These are phyloP conservation scores for Cettia cetti DNA, from an alignment of 2,113 vertebrate genomes.

Conservation along the genomic window DNA sequence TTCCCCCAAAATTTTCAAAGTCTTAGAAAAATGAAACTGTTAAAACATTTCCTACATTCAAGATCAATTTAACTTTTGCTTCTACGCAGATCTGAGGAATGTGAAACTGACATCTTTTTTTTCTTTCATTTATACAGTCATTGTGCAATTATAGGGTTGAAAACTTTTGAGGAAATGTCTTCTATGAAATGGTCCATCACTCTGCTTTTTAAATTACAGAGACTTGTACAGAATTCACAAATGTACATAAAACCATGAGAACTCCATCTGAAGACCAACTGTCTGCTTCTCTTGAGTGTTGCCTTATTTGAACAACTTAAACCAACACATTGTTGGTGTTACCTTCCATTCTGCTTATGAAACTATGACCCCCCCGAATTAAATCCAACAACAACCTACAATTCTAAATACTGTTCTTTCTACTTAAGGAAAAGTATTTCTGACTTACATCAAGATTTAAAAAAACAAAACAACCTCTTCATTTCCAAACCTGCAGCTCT, in stretches of 20 bases:
- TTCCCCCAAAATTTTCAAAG: background rate
- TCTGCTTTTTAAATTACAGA: background rate
- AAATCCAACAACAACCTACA: background rate
- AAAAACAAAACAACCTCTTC: background rate
- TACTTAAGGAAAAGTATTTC: background rate
- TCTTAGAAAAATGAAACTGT: background rate
- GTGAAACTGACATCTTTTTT: background rate
- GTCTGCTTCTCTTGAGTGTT: background rate
- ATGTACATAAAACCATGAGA: background rate
- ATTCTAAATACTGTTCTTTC: background rate
- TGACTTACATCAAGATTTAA: background rate
- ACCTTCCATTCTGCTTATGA: background rate
- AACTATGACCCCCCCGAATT: background rate
- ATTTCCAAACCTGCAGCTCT: background rate
- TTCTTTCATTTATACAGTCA: background rate
- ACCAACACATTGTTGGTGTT: background rate
- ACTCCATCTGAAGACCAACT: background rate
- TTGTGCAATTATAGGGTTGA: background rate
- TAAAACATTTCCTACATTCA: background rate
- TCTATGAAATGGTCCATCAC: background rate
- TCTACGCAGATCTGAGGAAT: background rate
- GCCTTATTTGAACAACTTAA: background rate
- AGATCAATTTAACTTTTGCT: background rate
- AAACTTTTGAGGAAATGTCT: background rate
- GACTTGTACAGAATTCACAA: background rate